phyloP scores from a whole-genome alignment of 2,888 invertebrate species.

The Alentia gelatinosa region DNA sequence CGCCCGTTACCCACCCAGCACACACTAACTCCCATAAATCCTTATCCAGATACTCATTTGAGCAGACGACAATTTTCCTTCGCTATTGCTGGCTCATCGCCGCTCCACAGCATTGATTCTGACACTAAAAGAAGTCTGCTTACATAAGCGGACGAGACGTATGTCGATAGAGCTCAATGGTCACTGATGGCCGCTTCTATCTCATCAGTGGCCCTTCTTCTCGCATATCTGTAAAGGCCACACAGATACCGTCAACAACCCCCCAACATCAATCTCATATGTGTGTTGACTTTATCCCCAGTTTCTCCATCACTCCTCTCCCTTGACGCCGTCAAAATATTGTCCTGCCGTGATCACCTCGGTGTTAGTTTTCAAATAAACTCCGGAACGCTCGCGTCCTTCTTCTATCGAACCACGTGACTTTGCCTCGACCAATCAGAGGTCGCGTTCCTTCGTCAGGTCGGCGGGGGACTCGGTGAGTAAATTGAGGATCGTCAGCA shows the following conservation, averaged over 20 bases:
- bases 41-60: too few relatives aligned
- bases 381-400: too few relatives aligned
- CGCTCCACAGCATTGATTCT: too few relatives aligned
- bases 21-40: too few relatives aligned
- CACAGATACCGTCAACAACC: background rate
- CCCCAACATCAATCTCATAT: background rate
- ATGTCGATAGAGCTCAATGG: background rate
- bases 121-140: background rate
- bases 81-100: too few relatives aligned
- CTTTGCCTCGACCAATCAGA: background rate
- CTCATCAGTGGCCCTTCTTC: background rate
- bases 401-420: background rate
- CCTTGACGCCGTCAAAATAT: background rate
- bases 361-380: background rate
- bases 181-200: background rate
- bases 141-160: background rate
- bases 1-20: too few relatives aligned
- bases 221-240: background rate
- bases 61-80: too few relatives aligned
- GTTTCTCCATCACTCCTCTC: background rate
- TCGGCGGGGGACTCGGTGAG: too few relatives aligned
- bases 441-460: background rate
- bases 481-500: background rate
- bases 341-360: background rate
- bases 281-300: background rate